A percentile compares a stretch with the other conserved stretches of the same genome.
Conservation (phyloP, 2,888 invertebrate genomes). For the Thyatira batis region DNA sequence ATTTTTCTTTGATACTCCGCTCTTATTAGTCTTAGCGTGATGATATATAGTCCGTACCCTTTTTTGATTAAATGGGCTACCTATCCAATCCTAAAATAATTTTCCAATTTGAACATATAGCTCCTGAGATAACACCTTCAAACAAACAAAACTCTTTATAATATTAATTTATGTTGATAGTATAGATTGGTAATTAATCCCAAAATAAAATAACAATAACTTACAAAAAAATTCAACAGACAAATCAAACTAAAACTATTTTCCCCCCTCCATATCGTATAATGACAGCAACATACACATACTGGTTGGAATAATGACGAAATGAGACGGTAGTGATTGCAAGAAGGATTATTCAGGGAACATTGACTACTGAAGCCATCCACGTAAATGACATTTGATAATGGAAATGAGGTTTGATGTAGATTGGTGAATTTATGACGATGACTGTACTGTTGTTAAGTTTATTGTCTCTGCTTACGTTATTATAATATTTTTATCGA, state of each 20-base stretch:
- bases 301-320: slow-evolving; percentile 15
- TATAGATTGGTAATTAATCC: neutral
- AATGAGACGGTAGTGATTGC: slow-evolving; percentile 19
- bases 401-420: slow-evolving; percentile 7
- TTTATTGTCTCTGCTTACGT: too few relatives aligned
- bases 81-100: too few relatives aligned
- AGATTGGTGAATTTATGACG: slow-evolving; percentile 9
- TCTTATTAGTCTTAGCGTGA: too few relatives aligned
- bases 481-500: too few relatives aligned
- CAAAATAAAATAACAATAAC: neutral
- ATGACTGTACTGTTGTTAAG: slow-evolving; percentile 13
- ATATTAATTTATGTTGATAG: too few relatives aligned
- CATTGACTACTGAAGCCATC: slow-evolving; percentile 6
- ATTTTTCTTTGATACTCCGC: too few relatives aligned
- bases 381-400: neutral
- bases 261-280: too few relatives aligned
- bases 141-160: too few relatives aligned
- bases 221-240: neutral
- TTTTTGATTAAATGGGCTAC: too few relatives aligned
- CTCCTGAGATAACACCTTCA: too few relatives aligned
- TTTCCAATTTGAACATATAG: too few relatives aligned
- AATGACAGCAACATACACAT: slow-evolving; percentile 10
- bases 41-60: too few relatives aligned
- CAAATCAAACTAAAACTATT: neutral
- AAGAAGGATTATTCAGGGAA: slow-evolving; percentile 19